Evolutionary conservation across 30 jellyfish, hydroid and myxozoan genomes (phyloP).

Genomic region (Phacellophora camtschatica): DNA sequence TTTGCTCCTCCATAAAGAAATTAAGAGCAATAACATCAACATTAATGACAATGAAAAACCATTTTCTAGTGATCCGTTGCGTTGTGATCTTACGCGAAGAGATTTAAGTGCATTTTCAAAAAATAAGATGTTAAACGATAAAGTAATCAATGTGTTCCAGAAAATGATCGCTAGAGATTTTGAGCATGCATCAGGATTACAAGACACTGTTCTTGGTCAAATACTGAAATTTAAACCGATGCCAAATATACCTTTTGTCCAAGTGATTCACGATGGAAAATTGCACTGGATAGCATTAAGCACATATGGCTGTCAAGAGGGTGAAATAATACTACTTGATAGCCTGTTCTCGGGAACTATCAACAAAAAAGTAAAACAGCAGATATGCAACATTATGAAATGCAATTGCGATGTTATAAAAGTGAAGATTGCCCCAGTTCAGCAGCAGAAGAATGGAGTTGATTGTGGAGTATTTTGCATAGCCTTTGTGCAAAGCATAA

Average conservation of each 20-base stretch:
- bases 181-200: not conserved
- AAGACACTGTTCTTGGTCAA: constrained; percentile 5
- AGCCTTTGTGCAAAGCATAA: not conserved
- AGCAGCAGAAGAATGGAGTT: not conserved
- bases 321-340: not conserved
- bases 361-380: not conserved
- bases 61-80: not conserved
- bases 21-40: not conserved
- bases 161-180: not conserved
- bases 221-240: not conserved
- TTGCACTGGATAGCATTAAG: constrained; percentile 17
- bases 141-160: constrained; percentile 8
- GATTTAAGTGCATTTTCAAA: not conserved
- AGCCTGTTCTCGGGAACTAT: constrained; percentile 2
- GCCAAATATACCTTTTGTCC: constrained; percentile 1
- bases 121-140: not conserved
- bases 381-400: not conserved
- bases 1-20: too few relatives aligned
- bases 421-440: constrained; percentile 8
- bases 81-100: not conserved
- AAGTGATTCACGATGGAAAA: constrained; percentile 16
- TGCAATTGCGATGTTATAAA: not conserved
- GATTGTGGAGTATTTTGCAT: constrained; percentile 27
- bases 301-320: not conserved
- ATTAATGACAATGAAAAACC: not conserved